Percentiles rank a stretch among this genome's conserved stretches.
Evolutionary conservation across 1,140 invertebrate genomes (phyloP).

Genomic region (Drosophila truncata): DNA sequence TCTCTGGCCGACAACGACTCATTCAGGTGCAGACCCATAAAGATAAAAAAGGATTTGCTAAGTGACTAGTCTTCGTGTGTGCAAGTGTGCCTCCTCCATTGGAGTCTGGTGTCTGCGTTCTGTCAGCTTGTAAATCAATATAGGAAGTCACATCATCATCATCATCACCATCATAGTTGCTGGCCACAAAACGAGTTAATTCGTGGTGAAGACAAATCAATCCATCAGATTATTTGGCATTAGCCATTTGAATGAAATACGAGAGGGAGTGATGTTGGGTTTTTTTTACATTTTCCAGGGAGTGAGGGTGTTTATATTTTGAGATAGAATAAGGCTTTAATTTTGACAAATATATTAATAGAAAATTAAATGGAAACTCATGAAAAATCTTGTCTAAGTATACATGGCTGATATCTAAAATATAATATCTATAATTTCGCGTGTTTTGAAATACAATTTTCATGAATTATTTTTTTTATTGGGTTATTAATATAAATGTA

Average conservation of each 20-base stretch:
- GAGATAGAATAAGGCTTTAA: background rate
- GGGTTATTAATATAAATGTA: background rate
- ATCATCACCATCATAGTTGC: constrained; percentile 14
- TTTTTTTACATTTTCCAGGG: background rate
- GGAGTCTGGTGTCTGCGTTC: constrained; percentile 34
- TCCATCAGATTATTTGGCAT: constrained; percentile 60
- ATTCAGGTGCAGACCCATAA: constrained; percentile 54
- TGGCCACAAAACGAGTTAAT: constrained; percentile 49
- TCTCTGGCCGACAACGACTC: constrained; percentile 38
- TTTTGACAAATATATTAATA: background rate
- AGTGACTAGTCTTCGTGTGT: constrained; percentile 46
- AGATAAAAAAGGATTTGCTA: constrained; percentile 74
- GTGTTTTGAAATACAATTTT: too few relatives aligned
- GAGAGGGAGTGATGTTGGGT: constrained; percentile 15
- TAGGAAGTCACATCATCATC: constrained; percentile 42
- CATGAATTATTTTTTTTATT: too few relatives aligned
- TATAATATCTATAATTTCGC: too few relatives aligned
- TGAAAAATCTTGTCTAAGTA: background rate
- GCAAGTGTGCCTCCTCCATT: constrained; percentile 3
- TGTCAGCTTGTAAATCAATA: constrained; percentile 78
- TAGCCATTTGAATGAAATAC: constrained; percentile 49
- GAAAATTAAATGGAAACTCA: background rate
- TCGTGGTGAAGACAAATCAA: constrained; percentile 51
- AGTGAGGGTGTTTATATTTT: background rate
- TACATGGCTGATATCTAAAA: too few relatives aligned